Base-by-base conservation (phyloP, 2,113 vertebrate genomes). In the Aphyosemion australe region DNA sequence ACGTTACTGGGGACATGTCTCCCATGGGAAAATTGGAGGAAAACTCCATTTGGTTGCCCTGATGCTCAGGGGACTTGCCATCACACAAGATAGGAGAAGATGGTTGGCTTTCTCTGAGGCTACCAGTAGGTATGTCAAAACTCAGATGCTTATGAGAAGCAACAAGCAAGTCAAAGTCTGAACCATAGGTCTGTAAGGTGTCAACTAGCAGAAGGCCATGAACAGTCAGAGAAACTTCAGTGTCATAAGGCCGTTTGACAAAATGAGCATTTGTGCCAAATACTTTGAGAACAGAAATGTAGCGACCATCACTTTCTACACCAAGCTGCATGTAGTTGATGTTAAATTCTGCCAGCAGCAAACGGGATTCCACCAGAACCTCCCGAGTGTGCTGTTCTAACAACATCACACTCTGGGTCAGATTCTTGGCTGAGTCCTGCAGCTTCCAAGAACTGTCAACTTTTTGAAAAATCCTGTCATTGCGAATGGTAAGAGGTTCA, bases 251-350 rank as follows among this genome's bases (percentile, higher is more conserved):
- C 50, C 97, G 93, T 83, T 99, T 99, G 37, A 99, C 94, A 85
- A 99, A 98, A 83, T 97, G 92, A 31, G 95, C 95, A 4, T 99
- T 96, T 45, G 95, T 97, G 46, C 96, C 95, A 61, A 99, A 99
- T 1, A 99, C 97, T 69, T 99, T 99, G 13, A 99, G 94, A 41
- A 99, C 97, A 2, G 96, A 97, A 80, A 99, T 99, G 56, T 99
- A 99, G 0, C 94, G 92, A 0, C 97, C 97, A 0, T 93, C 94
- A 59, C 95, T 98, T 90, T 99, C 97, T 8, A 99, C 94, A 0
- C 95, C 97, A 11, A 99, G 61, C 87, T 99, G 97, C 96, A 99
- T 95, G 42, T 95, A 99, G 86, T 97, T 97, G 0, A 99, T 95
- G 75, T 94, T 95, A 74, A 99, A 99, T 61, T 99, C 95, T 0